Evolutionary conservation across 2,797 vertebrate species (phyloP).

Genomic region (Decapterus maruadsi): DNA sequence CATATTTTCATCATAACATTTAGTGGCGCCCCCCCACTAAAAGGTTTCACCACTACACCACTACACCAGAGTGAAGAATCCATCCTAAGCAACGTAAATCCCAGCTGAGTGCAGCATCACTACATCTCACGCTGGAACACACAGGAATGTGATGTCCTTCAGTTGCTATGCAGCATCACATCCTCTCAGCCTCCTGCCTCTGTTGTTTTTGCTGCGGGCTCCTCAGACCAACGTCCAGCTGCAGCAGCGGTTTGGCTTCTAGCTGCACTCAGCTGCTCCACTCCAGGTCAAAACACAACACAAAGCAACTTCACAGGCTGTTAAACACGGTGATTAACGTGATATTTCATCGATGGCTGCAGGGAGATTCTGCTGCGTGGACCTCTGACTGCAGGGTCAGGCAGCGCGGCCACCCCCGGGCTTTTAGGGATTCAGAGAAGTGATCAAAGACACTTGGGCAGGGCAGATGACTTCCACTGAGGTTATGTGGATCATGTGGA

Average conservation of each 20-base stretch:
- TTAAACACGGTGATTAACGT: conserved; percentile 39
- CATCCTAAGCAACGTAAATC: background rate
- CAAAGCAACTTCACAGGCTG: background rate
- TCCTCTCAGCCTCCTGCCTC: conserved; percentile 11
- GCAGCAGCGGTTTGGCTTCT: conserved; percentile 4
- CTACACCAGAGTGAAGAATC: background rate
- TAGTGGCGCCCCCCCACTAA: too few relatives aligned
- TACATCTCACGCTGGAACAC: background rate
- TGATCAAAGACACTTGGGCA: conserved; percentile 61
- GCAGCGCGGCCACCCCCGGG: conserved; percentile 32
- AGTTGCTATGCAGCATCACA: conserved; percentile 11
- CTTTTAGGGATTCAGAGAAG: conserved; percentile 35
- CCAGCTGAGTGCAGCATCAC: background rate
- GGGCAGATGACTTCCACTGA: conserved; percentile 53
- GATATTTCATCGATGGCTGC: conserved; percentile 28
- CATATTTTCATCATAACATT: too few relatives aligned
- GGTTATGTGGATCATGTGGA: conserved; percentile 65
- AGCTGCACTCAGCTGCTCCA: conserved; percentile 15
- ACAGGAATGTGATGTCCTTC: conserved; percentile 6
- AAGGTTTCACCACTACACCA: background rate
- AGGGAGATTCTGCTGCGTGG: conserved; percentile 17
- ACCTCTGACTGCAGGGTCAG: conserved; percentile 29
- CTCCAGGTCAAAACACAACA: conserved; percentile 15
- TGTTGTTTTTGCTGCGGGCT: conserved; percentile 35
- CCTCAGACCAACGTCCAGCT: conserved; percentile 4